Conservation (phyloP, 2,888 invertebrate genomes). For the Drosophila anomalipes region DNA sequence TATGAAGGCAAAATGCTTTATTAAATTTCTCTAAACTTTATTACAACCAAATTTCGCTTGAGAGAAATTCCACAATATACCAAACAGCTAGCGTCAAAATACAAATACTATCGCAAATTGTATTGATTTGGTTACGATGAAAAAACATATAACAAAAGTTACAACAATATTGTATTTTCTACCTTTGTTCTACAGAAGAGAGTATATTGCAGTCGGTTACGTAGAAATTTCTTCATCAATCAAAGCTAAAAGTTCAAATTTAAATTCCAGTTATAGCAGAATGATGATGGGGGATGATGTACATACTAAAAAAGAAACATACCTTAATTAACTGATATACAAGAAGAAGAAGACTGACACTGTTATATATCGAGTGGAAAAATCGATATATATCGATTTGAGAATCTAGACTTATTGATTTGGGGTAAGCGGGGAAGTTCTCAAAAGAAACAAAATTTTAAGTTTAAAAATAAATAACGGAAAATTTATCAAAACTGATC, state of each 20-base stretch:
- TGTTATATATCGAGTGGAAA: neutral
- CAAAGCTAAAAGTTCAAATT: neutral
- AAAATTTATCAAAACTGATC: neutral
- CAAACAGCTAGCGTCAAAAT: too few species aligned
- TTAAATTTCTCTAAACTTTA: neutral
- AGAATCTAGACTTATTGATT: neutral
- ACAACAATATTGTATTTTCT: neutral
- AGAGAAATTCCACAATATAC: neutral
- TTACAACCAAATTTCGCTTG: neutral
- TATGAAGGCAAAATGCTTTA: neutral
- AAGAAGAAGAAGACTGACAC: neutral
- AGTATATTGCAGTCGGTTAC: neutral
- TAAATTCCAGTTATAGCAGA: neutral
- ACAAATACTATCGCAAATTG: neutral
- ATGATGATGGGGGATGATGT: neutral
- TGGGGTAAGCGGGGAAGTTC: neutral
- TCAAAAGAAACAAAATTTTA: neutral
- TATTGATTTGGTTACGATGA: neutral
- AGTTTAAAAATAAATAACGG: neutral
- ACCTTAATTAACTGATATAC: neutral
- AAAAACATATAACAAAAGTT: neutral
- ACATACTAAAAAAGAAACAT: neutral
- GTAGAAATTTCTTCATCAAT: neutral
- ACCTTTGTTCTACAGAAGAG: neutral
- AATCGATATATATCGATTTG: neutral